Evolutionary conservation across 2,113 vertebrate genomes (phyloP), one percentile per base, ranked within the genome.

Genomic region (Cephalopholis sonnerati): DNA sequence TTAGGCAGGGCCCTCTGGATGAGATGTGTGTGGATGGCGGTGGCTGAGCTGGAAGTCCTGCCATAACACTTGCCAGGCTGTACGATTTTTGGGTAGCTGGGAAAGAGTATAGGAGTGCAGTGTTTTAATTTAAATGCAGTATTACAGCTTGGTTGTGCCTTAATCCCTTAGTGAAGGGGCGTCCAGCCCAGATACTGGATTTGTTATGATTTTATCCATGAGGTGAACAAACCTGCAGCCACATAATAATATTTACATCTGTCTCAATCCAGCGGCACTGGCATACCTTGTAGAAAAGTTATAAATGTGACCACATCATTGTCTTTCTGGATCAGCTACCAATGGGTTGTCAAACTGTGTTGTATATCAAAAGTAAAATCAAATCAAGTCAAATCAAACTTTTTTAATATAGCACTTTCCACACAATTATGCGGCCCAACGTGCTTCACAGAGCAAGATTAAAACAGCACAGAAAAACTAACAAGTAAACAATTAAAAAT

Each of bases 1-100:
- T 96, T 27, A 89, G 85, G 24, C 87, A 5, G 39, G 90, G 92
- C 89, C 91, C 85, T 66, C 58, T 12, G 32, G 53, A 25, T 83
- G 4, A 51, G 32, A 16, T 7, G 9, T n/a, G 10, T 9, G 51
- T 61, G 32, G 51, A n/a, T 27, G 65, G 7, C 0, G 2, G n/a
- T 18, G n/a, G 22, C 22, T 20, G 6, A 62, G 57, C 24, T 27
- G 20, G 13, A 59, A 24, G 50, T 17, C n/a, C 58, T 22, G 44
- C 17, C 62, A 61, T 39, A 65, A 57, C 17, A 81, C 25, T 39
- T 36, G 53, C 7, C 10, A 22, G 41, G 59, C 39, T 50, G 7
- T 7, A 11, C 1, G 4, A 39, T n/a, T 29, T 9, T 0, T 5
- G 0, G 6, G 4, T 41, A 20, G 2, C 7, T 69, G n/a, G 41